Percentiles rank a stretch among this genome's conserved stretches.
Conservation (phyloP, 1,140 invertebrate species). For the Euglossa dilemma region DNA sequence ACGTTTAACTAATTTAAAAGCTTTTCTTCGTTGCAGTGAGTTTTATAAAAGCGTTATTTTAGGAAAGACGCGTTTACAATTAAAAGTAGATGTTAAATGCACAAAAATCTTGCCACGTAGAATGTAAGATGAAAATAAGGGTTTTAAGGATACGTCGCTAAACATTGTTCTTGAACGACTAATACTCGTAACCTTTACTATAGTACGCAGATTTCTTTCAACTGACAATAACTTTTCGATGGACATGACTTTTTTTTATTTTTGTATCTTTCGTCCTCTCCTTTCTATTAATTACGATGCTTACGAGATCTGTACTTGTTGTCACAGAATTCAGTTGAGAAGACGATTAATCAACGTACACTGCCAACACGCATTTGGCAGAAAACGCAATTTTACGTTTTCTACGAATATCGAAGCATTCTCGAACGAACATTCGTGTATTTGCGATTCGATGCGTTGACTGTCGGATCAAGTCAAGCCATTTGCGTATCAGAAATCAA, state of each 20-base stretch:
- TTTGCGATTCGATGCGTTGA: neutral
- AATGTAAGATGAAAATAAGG: too few species aligned
- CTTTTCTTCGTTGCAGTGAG: neutral
- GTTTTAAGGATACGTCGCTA: too few species aligned
- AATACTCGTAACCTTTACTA: neutral
- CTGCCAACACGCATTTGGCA: constrained; percentile 33
- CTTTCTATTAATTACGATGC: neutral
- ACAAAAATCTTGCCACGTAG: too few species aligned
- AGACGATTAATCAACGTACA: constrained; percentile 13
- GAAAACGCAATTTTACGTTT: constrained; percentile 21
- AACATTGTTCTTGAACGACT: neutral
- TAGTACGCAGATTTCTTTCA: neutral
- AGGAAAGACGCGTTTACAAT: too few species aligned
- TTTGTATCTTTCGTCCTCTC: neutral
- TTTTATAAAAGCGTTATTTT: too few species aligned
- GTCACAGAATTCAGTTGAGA: neutral
- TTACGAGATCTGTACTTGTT: neutral
- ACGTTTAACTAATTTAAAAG: too few species aligned
- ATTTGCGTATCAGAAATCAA: neutral
- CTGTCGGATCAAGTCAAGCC: neutral
- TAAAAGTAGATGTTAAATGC: too few species aligned
- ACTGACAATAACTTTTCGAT: neutral
- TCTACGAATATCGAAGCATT: neutral
- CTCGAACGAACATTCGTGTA: neutral
- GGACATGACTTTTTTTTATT: neutral